Conservation (phyloP, 2,113 vertebrate species). For the Lathamus discolor region DNA sequence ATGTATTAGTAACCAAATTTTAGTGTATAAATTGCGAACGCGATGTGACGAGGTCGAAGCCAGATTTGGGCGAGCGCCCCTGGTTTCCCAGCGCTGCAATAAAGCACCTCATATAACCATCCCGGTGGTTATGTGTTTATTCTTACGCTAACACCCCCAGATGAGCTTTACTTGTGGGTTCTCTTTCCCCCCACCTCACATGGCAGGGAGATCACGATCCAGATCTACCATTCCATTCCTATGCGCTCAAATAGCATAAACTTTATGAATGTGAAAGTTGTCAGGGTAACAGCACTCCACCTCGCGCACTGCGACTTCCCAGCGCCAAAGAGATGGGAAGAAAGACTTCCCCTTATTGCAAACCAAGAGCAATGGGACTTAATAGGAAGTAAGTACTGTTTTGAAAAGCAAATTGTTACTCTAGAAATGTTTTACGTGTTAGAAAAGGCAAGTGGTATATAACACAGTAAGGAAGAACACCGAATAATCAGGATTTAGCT, state of each 20-base stretch:
- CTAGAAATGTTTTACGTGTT: conserved; percentile 11
- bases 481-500: conserved; percentile 26
- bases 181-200: not conserved
- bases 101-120: too few species aligned
- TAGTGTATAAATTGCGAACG: too few species aligned
- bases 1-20: too few species aligned
- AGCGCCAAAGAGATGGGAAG: not conserved
- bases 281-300: conserved; percentile 57
- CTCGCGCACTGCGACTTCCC: conserved; percentile 28
- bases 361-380: not conserved
- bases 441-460: not conserved
- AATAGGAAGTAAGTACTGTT: conserved; percentile 43
- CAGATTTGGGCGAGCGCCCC: too few species aligned
- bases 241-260: conserved; percentile 59
- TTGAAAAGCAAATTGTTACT: conserved; percentile 42
- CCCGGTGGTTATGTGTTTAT: too few species aligned
- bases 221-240: conserved; percentile 37
- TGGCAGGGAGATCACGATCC: not conserved
- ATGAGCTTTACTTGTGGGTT: not conserved
- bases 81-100: too few species aligned
- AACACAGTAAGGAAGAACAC: not conserved
- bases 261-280: conserved; percentile 47
- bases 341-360: not conserved
- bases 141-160: too few species aligned
- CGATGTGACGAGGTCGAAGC: too few species aligned